Evolutionary conservation across 1,140 invertebrate species (phyloP), one percentile per base, ranked within the genome.

Genomic region (Heliothis virescens): DNA sequence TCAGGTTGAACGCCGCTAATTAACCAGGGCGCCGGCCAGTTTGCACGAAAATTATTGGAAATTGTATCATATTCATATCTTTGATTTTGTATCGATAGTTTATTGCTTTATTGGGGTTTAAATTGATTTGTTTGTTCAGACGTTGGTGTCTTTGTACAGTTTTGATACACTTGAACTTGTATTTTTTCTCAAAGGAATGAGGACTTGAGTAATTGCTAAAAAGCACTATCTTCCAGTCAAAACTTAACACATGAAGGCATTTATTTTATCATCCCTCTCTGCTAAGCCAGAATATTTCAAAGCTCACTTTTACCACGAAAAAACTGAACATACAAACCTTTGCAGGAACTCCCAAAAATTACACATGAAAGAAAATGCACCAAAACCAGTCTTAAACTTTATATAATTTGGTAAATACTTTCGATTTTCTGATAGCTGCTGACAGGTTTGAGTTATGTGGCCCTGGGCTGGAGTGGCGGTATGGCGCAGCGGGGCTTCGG

Each of bases 401-500:
- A 57, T 57, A 71, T 76, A 76, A 76, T 76, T 63, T 9, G 48
- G 18, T 41, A 57, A 77, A 67, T 67, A 65, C 62, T 67, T 67
- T 57, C 62, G 62, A 67, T 65, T 77, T 67, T n/a, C 10, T 34
- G 34, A 63, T 65, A 65, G 3, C n/a, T 18, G 74, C 4, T 52
- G 59, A 65, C 74, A 76, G 57, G 26, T 82, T 82, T 80, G 78
- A 82, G 78, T 80, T 85, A 85, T 84, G 82, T 85, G 85, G 86
- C 85, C 78, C 77, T 29, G 47, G 65, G 9, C 12, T 47, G 75
- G 47, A 72, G 65, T 71, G 73, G 69, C 78, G 83, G 84, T 84
- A 84, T 84, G 2, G 82, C 87, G 52, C 87, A 82, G 84, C 85
- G 79, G 85, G 87, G 81, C 84, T 80, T 79, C 81, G 63, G 85